Evolutionary conservation across 2,113 vertebrate species (phyloP).

Genomic region (Isichthys henryi): DNA sequence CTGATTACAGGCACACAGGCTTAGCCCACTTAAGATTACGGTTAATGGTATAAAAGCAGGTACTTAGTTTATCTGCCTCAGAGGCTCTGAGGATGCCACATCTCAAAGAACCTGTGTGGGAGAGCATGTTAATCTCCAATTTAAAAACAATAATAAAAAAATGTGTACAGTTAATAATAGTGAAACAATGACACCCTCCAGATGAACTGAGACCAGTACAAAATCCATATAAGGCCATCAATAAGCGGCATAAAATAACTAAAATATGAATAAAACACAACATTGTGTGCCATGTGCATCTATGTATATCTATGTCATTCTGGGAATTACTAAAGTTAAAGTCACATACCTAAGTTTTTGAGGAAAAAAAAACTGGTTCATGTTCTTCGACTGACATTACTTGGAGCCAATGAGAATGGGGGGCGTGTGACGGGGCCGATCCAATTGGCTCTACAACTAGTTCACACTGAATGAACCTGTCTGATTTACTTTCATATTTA

Average conservation of each 20-base stretch:
- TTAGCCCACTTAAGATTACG: neutral
- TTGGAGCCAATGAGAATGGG: neutral
- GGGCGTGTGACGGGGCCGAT: neutral
- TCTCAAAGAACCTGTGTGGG: neutral
- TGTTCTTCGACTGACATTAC: neutral
- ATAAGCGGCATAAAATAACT: neutral
- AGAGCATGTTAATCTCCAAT: neutral
- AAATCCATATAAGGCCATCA: neutral
- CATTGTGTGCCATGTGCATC: neutral
- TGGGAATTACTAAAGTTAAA: neutral
- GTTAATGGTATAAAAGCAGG: neutral
- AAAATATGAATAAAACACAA: neutral
- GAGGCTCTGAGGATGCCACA: neutral
- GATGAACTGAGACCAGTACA: neutral
- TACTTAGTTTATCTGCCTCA: neutral
- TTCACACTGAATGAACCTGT: conserved; percentile 1
- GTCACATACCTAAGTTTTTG: neutral
- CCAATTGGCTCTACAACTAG: neutral
- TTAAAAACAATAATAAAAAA: neutral
- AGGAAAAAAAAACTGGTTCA: neutral
- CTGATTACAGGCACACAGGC: too few species aligned
- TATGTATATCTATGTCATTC: neutral
- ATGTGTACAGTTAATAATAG: neutral
- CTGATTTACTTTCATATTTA: neutral
- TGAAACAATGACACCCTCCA: neutral